A percentile compares a stretch with the other conserved stretches of the same genome.
Evolutionary conservation across 2,113 vertebrate genomes (phyloP).

Genomic region (Conger conger): DNA sequence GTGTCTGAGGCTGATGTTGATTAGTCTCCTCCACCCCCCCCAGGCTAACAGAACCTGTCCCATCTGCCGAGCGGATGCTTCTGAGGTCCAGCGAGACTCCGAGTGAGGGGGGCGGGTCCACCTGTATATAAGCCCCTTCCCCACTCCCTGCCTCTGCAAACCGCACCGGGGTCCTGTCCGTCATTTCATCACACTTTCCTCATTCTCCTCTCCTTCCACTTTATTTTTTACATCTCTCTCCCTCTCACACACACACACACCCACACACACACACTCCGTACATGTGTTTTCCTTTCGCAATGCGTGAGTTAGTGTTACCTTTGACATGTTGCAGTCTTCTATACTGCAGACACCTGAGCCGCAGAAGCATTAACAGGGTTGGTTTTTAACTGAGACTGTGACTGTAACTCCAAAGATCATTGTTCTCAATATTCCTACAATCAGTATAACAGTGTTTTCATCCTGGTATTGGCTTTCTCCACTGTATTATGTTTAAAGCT

Average conservation of each 20-base stretch:
- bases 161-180: constrained; percentile 38
- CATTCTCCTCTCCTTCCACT: constrained; percentile 25
- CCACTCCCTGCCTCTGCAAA: constrained; percentile 58
- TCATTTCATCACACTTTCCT: constrained; percentile 18
- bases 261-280: constrained; percentile 49
- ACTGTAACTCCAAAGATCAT: constrained; percentile 88
- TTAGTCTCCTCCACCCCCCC: background rate
- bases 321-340: constrained; percentile 76
- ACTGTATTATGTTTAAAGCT: background rate
- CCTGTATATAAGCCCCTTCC: constrained; percentile 62
- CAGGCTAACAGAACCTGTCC: constrained; percentile 94
- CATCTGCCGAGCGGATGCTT: constrained; percentile 96
- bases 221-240: constrained; percentile 21
- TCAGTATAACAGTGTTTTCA: background rate
- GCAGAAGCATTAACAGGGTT: constrained; percentile 10
- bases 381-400: constrained; percentile 72
- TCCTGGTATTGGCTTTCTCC: background rate
- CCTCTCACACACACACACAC: constrained; percentile 18
- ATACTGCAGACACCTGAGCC: constrained; percentile 75
- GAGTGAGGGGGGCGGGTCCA: constrained; percentile 82
- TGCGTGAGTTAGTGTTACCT: constrained; percentile 81
- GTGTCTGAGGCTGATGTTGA: background rate
- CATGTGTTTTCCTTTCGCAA: constrained; percentile 79
- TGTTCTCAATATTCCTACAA: constrained; percentile 12
- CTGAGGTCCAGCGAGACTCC: constrained; percentile 94